Base-by-base conservation (phyloP, 1,140 invertebrate genomes). In the Ceratoteleas bidentatus region DNA sequence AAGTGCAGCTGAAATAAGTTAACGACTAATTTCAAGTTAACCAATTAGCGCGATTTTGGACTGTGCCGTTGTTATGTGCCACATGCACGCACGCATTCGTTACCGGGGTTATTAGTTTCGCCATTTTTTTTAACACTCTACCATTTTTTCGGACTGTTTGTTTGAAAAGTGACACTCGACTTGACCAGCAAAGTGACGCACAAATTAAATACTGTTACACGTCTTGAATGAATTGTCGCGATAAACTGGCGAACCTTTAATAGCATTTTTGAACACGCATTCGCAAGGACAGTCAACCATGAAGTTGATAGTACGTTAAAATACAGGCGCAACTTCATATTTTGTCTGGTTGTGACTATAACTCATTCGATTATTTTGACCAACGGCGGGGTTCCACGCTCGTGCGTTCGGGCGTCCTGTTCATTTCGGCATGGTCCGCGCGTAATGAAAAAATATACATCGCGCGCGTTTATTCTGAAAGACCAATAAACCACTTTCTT, bases 331-430 rank as follows among this genome's bases (percentile, higher is more conserved):
- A 74, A 80, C 54, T 74, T 80, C 68, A 78, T 68, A 73, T 81
- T 74, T 80, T 58, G 50, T 65, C 53, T 61, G 62, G 40, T 64
- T 70, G 57, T 33, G 78, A 81, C 70, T 69, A 80, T 74, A 74
- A 81, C 78, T 75, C 70, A 81, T 58, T 81, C 78, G 64, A 81
- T 70, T 75, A 81, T 81, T 74, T 81, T 74, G 47, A 64, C 68
- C 70, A 80, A 74, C 69, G 64, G 49, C 54, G 54, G 65, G 61
- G 76, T 74, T 74, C 62, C 77, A 74, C 64, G 52, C 50, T 61
- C 45, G 61, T 73, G 61, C 68, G 49, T 79, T 34, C 56, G 53
- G 73, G 50, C 69, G 61, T 79, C 56, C 76, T 56, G 65, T 79
- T 79, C 57, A 73, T 79, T 73, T 79, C 54, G 76, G 73, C 68